Evolutionary conservation across 1,140 invertebrate species (phyloP).

Genomic region (Bombus difficillimus): DNA sequence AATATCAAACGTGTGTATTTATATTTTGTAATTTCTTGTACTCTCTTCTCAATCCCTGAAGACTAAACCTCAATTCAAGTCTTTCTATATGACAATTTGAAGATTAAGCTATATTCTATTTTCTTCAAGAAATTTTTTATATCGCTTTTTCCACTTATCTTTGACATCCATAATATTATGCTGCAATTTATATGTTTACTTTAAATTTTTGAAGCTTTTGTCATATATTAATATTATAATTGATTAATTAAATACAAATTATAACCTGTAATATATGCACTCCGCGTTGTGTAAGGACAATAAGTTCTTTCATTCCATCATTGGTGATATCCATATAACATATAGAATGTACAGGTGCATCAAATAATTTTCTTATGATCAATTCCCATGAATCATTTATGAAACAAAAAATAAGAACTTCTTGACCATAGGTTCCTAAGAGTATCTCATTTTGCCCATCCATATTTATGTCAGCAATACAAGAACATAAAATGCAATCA

Average conservation of each 20-base stretch:
- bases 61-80: not conserved
- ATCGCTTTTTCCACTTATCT: slow-evolving; percentile 72
- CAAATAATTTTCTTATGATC: slow-evolving; percentile 82
- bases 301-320: slow-evolving; percentile 87
- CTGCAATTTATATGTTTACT: slow-evolving; percentile 63
- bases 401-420: slow-evolving; percentile 85
- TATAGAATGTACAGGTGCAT: slow-evolving; percentile 86
- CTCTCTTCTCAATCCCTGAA: not conserved
- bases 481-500: slow-evolving; percentile 85
- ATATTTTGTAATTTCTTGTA: not conserved
- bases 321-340: slow-evolving; percentile 87
- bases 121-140: slow-evolving; percentile 54
- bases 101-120: slow-evolving; percentile 20
- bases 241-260: not conserved
- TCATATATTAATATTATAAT: slow-evolving; percentile 23
- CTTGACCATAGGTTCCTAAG: slow-evolving; percentile 87
- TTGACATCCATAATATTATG: slow-evolving; percentile 74
- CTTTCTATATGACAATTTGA: not conserved
- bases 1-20: slow-evolving; percentile 12
- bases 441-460: slow-evolving; percentile 89
- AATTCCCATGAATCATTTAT: slow-evolving; percentile 81
- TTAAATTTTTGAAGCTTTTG: slow-evolving; percentile 11
- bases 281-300: slow-evolving; percentile 87
- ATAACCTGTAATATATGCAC: slow-evolving; percentile 87
- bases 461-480: slow-evolving; percentile 88